Conservation (phyloP, 2,888 invertebrate genomes). For the Cheilosia vernalis region DNA sequence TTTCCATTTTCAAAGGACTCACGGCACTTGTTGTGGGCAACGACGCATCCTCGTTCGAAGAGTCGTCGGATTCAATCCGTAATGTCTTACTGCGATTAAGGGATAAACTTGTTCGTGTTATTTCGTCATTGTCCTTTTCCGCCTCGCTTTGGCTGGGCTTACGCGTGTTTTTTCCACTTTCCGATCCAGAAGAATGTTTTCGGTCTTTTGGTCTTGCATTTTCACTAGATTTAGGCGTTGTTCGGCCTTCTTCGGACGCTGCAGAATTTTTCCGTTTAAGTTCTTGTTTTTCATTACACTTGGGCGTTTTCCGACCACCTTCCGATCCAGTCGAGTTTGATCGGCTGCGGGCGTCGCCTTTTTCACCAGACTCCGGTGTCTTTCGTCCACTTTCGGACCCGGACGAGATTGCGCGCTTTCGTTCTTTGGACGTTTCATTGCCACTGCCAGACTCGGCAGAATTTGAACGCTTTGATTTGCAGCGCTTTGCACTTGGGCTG, state of each 20-base stretch:
- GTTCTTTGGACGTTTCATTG: background rate
- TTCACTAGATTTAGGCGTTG: background rate
- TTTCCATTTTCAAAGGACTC: slow-evolving; percentile 12
- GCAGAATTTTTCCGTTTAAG: too few species aligned
- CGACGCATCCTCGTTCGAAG: slow-evolving; percentile 1
- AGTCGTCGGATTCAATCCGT: slow-evolving; percentile 35
- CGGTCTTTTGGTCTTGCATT: background rate
- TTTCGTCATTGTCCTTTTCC: background rate
- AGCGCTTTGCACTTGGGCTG: background rate
- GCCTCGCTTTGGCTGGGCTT: background rate
- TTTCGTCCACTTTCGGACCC: background rate
- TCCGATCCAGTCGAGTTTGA: background rate
- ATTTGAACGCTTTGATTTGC: background rate
- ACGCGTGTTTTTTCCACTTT: slow-evolving; percentile 8
- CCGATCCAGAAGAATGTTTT: slow-evolving; percentile 2
- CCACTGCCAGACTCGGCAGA: background rate
- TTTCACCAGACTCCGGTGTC: background rate
- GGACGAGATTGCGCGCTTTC: background rate
- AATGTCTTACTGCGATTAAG: background rate
- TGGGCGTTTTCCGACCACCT: background rate
- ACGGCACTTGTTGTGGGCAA: slow-evolving; percentile 4
- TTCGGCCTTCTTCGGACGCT: background rate
- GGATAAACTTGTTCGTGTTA: slow-evolving; percentile 2
- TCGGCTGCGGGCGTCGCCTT: background rate
- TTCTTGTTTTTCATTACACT: background rate